Conservation (phyloP, 2,797 vertebrate species). For the Propithecus deckenii region DNA sequence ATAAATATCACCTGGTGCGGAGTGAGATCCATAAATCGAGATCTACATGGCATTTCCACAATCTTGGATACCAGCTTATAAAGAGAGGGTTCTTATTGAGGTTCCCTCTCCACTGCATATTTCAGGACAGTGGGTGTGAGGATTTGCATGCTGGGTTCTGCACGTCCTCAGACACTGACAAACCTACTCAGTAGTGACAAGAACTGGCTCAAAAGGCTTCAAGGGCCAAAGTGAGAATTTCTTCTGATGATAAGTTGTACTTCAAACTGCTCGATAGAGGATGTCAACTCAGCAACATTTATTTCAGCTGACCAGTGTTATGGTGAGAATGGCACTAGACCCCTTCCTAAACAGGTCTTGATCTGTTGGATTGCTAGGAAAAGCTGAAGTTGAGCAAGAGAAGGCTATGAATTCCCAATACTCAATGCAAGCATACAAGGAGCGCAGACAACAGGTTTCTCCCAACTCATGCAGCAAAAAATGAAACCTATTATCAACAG, state of each 20-base stretch:
- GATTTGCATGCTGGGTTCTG: background rate
- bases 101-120: background rate
- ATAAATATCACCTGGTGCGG: background rate
- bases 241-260: constrained; percentile 61
- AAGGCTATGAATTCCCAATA: background rate
- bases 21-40: background rate
- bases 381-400: background rate
- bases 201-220: constrained; percentile 66
- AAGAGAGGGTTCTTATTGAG: constrained; percentile 41
- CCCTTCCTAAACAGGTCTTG: background rate
- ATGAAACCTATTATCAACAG: background rate
- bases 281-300: constrained; percentile 51
- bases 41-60: background rate
- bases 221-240: constrained; percentile 53
- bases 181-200: constrained; percentile 50
- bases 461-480: background rate
- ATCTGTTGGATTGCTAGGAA: background rate
- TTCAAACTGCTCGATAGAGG: constrained; percentile 69
- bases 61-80: constrained; percentile 31
- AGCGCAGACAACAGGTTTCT: background rate
- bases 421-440: background rate
- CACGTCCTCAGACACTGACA: constrained; percentile 63
- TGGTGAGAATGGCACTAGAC: constrained; percentile 41
- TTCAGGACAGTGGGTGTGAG: background rate
- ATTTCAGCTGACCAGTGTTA: constrained; percentile 58